These are phyloP conservation scores for Chirona hameri DNA, from an alignment of 2,888 invertebrate species.

Conservation along the genomic window DNA sequence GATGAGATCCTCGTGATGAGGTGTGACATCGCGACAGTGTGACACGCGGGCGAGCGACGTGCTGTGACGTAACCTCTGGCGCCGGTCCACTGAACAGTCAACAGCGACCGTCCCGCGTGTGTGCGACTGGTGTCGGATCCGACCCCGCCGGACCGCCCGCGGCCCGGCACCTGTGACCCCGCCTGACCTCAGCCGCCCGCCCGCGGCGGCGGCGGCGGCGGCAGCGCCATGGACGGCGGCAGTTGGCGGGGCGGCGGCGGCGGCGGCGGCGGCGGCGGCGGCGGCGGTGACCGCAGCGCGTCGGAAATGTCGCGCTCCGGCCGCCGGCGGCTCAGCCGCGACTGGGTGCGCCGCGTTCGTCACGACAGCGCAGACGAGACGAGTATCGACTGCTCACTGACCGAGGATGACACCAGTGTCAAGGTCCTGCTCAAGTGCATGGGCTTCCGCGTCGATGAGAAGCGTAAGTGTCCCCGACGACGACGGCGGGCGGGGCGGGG, in stretches of 20 bases:
- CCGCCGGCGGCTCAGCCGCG: not conserved
- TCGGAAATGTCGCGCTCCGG: not conserved
- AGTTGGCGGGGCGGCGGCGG: constrained; percentile 6
- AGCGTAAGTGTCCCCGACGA: not conserved
- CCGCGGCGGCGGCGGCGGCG: not conserved
- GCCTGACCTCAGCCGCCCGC: not conserved
- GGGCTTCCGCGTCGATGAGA: constrained; percentile 1
- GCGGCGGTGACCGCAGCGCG: not conserved
- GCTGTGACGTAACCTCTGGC: too few relatives aligned
- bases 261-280: not conserved
- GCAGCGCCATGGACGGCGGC: not conserved
- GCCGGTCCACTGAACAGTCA: too few relatives aligned
- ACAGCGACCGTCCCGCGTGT: not conserved
- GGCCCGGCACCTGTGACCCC: not conserved
- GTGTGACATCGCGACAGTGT: too few relatives aligned
- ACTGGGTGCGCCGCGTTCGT: not conserved
- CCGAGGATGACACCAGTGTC: constrained; percentile 1
- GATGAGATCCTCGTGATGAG: too few relatives aligned
- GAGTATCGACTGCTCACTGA: constrained; percentile 2
- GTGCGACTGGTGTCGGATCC: not conserved
- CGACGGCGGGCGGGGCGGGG: too few relatives aligned
- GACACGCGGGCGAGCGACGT: too few relatives aligned
- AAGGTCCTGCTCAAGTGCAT: constrained; percentile 11
- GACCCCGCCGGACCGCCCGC: not conserved
- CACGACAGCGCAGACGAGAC: constrained; percentile 6